Base-by-base conservation (phyloP, 2,113 vertebrate genomes). In the Cebidichthys violaceus region DNA sequence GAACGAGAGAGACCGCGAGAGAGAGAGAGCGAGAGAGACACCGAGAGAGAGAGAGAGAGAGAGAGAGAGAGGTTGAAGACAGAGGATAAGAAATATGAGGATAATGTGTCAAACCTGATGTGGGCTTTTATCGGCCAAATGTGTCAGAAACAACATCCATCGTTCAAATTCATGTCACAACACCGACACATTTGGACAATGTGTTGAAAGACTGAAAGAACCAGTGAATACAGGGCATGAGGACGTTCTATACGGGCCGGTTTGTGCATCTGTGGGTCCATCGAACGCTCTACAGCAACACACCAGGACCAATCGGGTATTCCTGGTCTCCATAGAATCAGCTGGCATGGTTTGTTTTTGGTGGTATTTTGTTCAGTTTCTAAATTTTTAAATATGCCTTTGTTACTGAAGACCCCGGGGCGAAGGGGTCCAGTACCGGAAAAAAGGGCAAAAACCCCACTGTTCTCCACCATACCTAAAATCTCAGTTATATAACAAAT, bases 41-140 rank as follows among this genome's bases (percentile, higher is more conserved):
- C n/a, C n/a, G n/a, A n/a, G n/a, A n/a, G n/a, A n/a, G n/a, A n/a
- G n/a, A n/a, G n/a, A n/a, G n/a, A n/a, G n/a, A n/a, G n/a, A n/a
- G 54, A 75, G 22, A 73, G 52, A 70, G 35, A 77, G 10, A 52
- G 2, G 7, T 8, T 27, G 14, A 57, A 61, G 37, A 60, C 6
- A 27, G 52, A 39, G 18, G n/a, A 47, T n/a, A 14, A 43, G 4
- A 50, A 24, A 65, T 8, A 17, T 61, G 22, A 62, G n/a, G 37
- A 55, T 54, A 61, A n/a, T 35, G 9, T 33, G 59, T 84, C 71
- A 64, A 67, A 67, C 41, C 29, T 71, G 50, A 74, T 73, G 22
- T 11, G 10, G 20, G 5, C 17, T 29, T 29, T 18, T 60, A 33
- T 61, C 5, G 37, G 27, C 62, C 35, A 76, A 41, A 65, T 65